Conservation (phyloP, 2,888 invertebrate genomes). For the Agonopterix alstromeriana region DNA sequence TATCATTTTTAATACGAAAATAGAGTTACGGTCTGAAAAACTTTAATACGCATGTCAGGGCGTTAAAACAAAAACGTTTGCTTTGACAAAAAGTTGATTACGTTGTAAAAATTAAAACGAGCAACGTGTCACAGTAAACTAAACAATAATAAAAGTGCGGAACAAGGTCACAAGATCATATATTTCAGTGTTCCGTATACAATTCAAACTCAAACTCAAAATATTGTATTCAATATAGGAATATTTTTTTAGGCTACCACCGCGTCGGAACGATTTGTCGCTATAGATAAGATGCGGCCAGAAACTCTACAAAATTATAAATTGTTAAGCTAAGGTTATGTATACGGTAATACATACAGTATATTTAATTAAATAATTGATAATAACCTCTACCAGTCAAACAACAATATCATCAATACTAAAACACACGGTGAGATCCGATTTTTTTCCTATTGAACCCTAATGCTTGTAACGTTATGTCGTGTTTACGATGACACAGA, state of each 20-base stretch:
- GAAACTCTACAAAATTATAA: too few species aligned
- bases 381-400: too few species aligned
- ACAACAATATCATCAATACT: not conserved
- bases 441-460: slow-evolving; percentile 7
- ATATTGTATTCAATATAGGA: not conserved
- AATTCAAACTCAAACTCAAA: not conserved
- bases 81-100: slow-evolving; percentile 73
- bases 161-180: slow-evolving; percentile 25
- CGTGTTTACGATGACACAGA: slow-evolving; percentile 48
- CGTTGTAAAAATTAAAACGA: slow-evolving; percentile 56
- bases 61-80: slow-evolving; percentile 41
- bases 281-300: too few species aligned
- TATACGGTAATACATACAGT: too few species aligned
- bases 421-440: not conserved
- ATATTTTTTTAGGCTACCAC: too few species aligned
- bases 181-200: slow-evolving; percentile 22
- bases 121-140: slow-evolving; percentile 57
- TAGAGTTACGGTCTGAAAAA: slow-evolving; percentile 10
- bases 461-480: slow-evolving; percentile 12
- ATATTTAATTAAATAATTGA: too few species aligned
- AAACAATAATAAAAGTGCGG: slow-evolving; percentile 49
- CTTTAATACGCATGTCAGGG: slow-evolving; percentile 31
- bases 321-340: too few species aligned
- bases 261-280: too few species aligned
- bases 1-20: slow-evolving; percentile 53